Percentiles rank a stretch among this genome's conserved stretches.
These are phyloP conservation scores for Psittacula derbiana DNA, from an alignment of 2,797 vertebrate species.

Conservation along the genomic window DNA sequence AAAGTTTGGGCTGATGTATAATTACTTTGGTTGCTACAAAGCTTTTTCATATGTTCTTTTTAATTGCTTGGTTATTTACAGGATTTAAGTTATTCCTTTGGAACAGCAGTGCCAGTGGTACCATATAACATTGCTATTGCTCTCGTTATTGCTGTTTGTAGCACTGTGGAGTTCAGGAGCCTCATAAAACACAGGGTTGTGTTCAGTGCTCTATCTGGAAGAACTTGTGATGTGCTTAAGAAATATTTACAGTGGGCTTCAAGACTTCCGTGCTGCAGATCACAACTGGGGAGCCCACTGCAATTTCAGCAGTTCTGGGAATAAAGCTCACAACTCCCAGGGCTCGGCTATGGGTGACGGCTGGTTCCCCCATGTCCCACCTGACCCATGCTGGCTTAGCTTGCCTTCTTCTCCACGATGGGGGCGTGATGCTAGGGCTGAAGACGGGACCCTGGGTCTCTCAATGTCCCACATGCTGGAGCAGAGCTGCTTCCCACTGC, in stretches of 20 bases:
- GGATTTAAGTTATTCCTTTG: not conserved
- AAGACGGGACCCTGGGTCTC: not conserved
- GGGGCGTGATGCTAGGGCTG: not conserved
- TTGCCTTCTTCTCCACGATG: fast-evolving
- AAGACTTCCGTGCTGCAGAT: not conserved
- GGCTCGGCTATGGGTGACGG: not conserved
- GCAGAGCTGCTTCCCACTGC: not conserved
- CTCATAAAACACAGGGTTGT: not conserved
- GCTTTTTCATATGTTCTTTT: not conserved
- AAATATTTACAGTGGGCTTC: not conserved
- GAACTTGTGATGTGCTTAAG: not conserved
- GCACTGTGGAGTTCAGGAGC: not conserved
- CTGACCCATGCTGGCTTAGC: not conserved
- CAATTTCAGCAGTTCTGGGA: not conserved
- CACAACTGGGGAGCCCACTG: not conserved
- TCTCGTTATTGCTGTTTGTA: not conserved
- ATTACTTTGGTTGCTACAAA: not conserved
- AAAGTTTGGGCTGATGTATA: not conserved
- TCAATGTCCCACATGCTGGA: not conserved
- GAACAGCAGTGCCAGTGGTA: not conserved
- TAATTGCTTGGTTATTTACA: conserved; percentile 21
- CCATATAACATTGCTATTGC: not conserved
- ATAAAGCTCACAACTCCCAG: not conserved
- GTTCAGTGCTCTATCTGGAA: not conserved
- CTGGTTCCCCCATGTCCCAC: fast-evolving